Conservation (phyloP, 2,888 invertebrate species). For the Caenorhabditis sp. region DNA sequence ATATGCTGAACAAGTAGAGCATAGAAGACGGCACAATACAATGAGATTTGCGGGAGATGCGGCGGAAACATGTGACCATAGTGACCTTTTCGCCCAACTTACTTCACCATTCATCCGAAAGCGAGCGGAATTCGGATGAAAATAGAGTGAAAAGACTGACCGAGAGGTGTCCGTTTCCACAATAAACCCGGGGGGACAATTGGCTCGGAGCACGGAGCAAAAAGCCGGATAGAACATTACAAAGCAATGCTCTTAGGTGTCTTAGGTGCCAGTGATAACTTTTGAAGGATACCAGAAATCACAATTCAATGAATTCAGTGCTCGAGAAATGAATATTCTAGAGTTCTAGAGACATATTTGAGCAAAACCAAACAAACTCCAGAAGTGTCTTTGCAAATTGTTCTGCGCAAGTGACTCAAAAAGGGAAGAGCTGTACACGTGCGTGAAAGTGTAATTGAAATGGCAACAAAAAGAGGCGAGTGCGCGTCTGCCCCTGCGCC, state of each 20-base stretch:
- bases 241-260: background rate
- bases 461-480: constrained; percentile 35
- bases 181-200: constrained; percentile 8
- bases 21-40: constrained; percentile 20
- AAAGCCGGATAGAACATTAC: constrained; percentile 4
- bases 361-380: no score
- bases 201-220: constrained; percentile 12
- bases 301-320: no score
- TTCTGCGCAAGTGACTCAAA: constrained; percentile 17
- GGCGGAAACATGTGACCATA: constrained; percentile 26
- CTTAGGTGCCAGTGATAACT: no score
- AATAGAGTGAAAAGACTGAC: background rate
- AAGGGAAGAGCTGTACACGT: constrained; percentile 21
- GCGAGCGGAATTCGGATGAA: background rate
- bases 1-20: constrained; percentile 1
- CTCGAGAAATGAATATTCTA: no score
- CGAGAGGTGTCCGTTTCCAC: constrained; percentile 44
- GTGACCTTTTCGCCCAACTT: constrained; percentile 24
- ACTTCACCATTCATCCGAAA: background rate
- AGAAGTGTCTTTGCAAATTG: no score
- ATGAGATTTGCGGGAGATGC: constrained; percentile 36
- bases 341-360: no score
- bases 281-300: no score
- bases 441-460: constrained; percentile 51
- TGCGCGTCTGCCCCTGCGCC: constrained; percentile 17